Evolutionary conservation across 1,140 invertebrate genomes (phyloP).

Genomic region (Drosophila orosa): DNA sequence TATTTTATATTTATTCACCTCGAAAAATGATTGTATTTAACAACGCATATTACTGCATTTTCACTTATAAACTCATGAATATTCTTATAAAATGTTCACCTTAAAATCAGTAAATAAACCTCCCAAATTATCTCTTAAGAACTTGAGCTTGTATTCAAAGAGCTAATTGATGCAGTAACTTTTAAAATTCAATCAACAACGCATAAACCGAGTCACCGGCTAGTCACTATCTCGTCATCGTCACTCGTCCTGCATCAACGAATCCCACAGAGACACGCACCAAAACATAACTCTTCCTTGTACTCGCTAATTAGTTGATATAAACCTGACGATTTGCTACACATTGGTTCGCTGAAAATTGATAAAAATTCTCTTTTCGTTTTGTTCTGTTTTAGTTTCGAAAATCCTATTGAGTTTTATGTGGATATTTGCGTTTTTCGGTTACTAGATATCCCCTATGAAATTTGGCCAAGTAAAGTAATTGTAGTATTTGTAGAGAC

Average conservation of each 20-base stretch:
- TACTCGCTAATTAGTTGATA: slow-evolving; percentile 24
- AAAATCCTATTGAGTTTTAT: slow-evolving; percentile 19
- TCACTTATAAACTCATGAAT: background rate
- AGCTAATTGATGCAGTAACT: background rate
- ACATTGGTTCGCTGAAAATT: slow-evolving; percentile 31
- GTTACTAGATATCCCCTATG: slow-evolving; percentile 13
- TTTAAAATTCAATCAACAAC: no score
- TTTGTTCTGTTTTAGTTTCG: background rate
- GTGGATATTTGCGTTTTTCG: slow-evolving; percentile 6
- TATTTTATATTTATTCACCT: no score
- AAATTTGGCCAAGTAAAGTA: slow-evolving; percentile 50
- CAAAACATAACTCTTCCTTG: slow-evolving; percentile 34
- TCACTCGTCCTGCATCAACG: slow-evolving; percentile 18
- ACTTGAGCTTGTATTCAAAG: no score
- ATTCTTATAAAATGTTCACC: no score
- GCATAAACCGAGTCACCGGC: slow-evolving; percentile 18
- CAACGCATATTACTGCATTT: no score
- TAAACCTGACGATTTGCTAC: slow-evolving; percentile 21
- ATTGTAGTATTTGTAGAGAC: slow-evolving; percentile 26
- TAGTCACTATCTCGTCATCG: slow-evolving; percentile 29
- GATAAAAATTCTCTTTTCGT: background rate
- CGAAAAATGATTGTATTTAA: no score
- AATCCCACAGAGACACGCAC: slow-evolving; percentile 36
- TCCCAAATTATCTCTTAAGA: no score
- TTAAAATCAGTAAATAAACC: no score